Evolutionary conservation across 2,797 vertebrate genomes (phyloP), one percentile per base, ranked within the genome.

Genomic region (Margarornis squamiger): DNA sequence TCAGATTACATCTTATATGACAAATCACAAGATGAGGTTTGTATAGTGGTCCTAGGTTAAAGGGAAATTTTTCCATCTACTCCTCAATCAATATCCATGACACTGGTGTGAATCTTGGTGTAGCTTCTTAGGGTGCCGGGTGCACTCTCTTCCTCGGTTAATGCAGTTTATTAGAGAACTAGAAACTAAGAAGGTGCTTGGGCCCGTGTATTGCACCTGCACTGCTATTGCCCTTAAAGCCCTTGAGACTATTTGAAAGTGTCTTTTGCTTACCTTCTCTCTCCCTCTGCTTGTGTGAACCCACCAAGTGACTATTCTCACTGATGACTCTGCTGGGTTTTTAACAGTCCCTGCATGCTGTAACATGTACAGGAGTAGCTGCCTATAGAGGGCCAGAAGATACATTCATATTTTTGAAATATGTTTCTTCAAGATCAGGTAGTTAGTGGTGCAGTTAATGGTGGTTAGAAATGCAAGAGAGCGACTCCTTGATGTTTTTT

Each of bases 121-220:
- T 59, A 30, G 26, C 51, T 70, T 1, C 39, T 67, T n/a, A 14
- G 21, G 20, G 7, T 75, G 34, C 24, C 0, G 1, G 29, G 2
- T 57, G 5, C 2, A 3, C 20, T 29, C 13, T 36, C 5, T 65
- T 77, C 22, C 45, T 55, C 3, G 4, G 4, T 63, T 77, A 55
- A 39, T 51, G 24, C 30, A n/a, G 7, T 61, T 71, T 67, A n/a
- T 66, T 39, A 55, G n/a, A 77, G 61, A 70, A 20, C 16, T 57
- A 45, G 49, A 81, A 81, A 24, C 21, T 29, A 14, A 14, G 14
- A 59, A n/a, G n/a, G 15, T 67, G 7, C 74, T 74, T 39, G 48
- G 62, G 45, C n/a, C 8, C 34, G 2, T 39, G 19, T 58, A 10
- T 71, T 6, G 7, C 24, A 61, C 23, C 13, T 72, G 30, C 10